Percentiles rank a stretch among this genome's conserved stretches.
phyloP scores from a whole-genome alignment of 2,888 invertebrate species.

The Dioctria rufipes region DNA sequence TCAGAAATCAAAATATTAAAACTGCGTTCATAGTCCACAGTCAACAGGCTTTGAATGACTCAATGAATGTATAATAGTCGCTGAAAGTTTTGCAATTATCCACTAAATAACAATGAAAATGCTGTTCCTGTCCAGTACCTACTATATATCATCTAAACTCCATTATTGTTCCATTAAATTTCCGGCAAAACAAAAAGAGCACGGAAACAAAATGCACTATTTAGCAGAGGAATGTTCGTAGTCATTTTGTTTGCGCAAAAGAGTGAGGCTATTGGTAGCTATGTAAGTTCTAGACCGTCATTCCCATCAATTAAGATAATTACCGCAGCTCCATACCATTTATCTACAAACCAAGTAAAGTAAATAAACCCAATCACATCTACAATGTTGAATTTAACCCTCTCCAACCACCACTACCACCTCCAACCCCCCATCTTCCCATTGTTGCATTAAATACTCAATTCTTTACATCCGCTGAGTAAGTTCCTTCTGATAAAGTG shows the following conservation, averaged over 20 bases:
- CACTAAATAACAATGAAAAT: background rate
- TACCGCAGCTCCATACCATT: conserved; percentile 5
- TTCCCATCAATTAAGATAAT: conserved; percentile 36
- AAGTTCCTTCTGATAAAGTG: background rate
- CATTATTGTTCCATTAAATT: background rate
- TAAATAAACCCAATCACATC: background rate
- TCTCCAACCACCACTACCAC: background rate
- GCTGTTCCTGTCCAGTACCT: background rate
- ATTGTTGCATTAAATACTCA: background rate
- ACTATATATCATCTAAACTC: background rate
- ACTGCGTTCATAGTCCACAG: too few relatives aligned
- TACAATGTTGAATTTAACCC: background rate
- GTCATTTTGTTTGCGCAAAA: background rate
- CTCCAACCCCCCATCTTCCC: background rate
- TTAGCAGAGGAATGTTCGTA: background rate
- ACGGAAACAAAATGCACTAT: background rate
- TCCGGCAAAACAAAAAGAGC: background rate
- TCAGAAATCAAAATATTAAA: too few relatives aligned
- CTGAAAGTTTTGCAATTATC: background rate
- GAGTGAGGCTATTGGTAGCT: background rate
- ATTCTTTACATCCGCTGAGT: conserved; percentile 14
- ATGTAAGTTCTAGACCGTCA: background rate
- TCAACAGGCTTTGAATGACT: too few relatives aligned
- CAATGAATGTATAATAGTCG: too few relatives aligned
- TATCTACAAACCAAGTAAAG: background rate